Evolutionary conservation across 2,113 vertebrate species (phyloP), one percentile per base, ranked within the genome.

Genomic region (Sula dactylatra): DNA sequence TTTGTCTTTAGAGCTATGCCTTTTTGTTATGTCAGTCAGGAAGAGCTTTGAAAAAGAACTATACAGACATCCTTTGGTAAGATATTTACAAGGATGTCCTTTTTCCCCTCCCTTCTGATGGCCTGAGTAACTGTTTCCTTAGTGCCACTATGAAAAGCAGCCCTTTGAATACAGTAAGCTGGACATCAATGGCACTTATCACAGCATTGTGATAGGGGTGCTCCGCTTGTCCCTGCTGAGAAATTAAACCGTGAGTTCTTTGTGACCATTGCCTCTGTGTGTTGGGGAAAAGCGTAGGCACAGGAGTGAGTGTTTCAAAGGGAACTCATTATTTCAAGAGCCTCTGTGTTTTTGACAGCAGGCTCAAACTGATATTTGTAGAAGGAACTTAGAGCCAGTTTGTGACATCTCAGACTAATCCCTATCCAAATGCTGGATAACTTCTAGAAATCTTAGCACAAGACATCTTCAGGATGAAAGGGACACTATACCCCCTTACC

Each of bases 11-110:
- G 78, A 86, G 77, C 90, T 91, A 2, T 82, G 74, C 52, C 52
- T 88, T 95, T 96, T 90, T 90, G 74, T 96, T 97, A 32, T 71
- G 73, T 94, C 76, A 78, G 77, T 92, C 96, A 96, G 96, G 90
- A 96, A 93, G 71, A 88, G 81, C 88, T 94, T 95, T 97, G 91
- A 93, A 94, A 91, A 93, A 79, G 87, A 95, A 64, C 65, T 54
- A 26, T 76, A 84, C 91, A 97, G 93, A 76, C 77, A 80, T 92
- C 92, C 93, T 96, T 97, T 97, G 95, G 94, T 96, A 95, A 90
- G 87, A 59, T 77, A 90, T 96, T 90, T 91, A 95, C 91, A 97
- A 94, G 94, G 93, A 91, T 71, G 71, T 91, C 90, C 90, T 93
- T 97, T 67, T 78, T 88, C 19, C 49, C 49, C 24, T 88, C 56